Base-by-base conservation (phyloP, 1,140 invertebrate species). In the Mizuhopecten yessoensis region DNA sequence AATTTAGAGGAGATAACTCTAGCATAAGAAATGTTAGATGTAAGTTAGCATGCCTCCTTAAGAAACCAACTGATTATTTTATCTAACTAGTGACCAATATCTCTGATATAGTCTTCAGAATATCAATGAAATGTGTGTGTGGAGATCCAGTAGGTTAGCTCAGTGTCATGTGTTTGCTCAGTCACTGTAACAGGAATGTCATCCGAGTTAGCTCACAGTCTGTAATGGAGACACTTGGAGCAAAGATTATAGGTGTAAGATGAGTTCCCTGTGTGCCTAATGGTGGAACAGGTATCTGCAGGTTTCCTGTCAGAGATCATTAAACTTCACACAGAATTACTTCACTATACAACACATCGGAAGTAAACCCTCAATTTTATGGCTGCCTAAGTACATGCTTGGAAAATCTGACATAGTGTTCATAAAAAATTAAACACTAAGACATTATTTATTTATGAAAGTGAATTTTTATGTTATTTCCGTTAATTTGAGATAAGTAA, bases 361-460 rank as follows among this genome's bases (percentile, higher is more conserved):
- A n/a, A 75, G n/a, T 20, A 15, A 49, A 49, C 20, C 45, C 20
- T 49, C 17, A 75, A 75, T 75, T 23, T 9, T 29, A 39, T 29
- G 57, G 1, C 57, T 75, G 17, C 9, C 17, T 45, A 75, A 75
- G n/a, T 75, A 75, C 57, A 75, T 75, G 57, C 57, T 29, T 75
- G 57, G 23, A 75, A n/a, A 29, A 75, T 75, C 23, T 9, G 0
- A 75, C 15, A 75, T 75, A 29, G 57, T 29, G 29, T 29, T 75
- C 57, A 75, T 75, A 75, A 29, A 75, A 29, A 75, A 75, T 17
- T 75, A 75, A 75, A 5, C 57, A 29, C 57, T 17, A 75, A 75
- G 57, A 75, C 57, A 75, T 75, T 75, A 75, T 75, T 75, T 75
- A 29, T 75, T 75, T 75, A 75, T 75, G 57, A n/a, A 75, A 75